Percentiles rank a stretch among this genome's conserved stretches.
phyloP scores from a whole-genome alignment of 2,888 invertebrate genomes.

The Ectobius pallidus region DNA sequence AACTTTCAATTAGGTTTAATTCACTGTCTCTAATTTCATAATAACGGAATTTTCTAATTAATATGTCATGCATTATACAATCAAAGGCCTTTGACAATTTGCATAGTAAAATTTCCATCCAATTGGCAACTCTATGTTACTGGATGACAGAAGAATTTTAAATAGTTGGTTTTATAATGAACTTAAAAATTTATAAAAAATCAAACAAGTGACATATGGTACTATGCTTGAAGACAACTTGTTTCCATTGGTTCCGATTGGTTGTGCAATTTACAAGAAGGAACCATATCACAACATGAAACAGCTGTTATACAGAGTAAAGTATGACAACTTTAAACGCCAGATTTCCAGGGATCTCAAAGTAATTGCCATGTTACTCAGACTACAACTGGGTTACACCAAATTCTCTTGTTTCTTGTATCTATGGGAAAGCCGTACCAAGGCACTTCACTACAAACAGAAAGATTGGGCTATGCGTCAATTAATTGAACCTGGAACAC shows the following conservation, averaged over 20 bases:
- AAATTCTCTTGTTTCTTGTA: background rate
- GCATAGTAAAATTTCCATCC: too few relatives aligned
- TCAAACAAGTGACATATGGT: too few relatives aligned
- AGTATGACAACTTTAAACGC: background rate
- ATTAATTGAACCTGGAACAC: background rate
- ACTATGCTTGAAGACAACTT: too few relatives aligned
- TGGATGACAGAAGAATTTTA: too few relatives aligned
- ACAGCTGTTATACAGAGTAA: background rate
- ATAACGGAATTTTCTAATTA: background rate
- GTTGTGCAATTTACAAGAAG: background rate
- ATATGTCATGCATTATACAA: background rate
- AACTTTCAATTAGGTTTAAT: background rate
- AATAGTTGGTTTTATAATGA: too few relatives aligned
- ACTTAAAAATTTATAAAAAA: too few relatives aligned
- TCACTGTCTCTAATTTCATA: background rate
- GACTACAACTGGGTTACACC: background rate
- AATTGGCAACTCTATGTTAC: too few relatives aligned
- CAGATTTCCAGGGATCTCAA: background rate
- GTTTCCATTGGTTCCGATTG: background rate
- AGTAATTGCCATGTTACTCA: background rate
- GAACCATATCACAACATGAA: background rate
- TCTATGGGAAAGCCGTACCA: background rate
- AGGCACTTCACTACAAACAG: background rate
- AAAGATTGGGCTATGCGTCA: conserved; percentile 1
- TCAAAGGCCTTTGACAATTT: background rate